These are phyloP conservation scores for Tor tambroides DNA, from an alignment of 2,113 vertebrate genomes.

Conservation along the genomic window DNA sequence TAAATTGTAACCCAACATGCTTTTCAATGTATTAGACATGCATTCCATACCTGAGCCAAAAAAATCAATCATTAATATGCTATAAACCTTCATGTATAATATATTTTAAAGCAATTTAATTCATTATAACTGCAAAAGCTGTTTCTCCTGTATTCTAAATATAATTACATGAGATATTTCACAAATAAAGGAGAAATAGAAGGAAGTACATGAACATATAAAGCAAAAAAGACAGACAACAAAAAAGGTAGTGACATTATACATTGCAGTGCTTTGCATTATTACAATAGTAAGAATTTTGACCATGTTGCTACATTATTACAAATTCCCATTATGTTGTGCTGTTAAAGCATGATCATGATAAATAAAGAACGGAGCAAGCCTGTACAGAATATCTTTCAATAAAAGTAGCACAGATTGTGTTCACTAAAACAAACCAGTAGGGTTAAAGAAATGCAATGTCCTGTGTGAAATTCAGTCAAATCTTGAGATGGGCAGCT, in stretches of 20 bases:
- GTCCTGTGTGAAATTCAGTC: neutral
- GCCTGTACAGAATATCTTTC: constrained; percentile 41
- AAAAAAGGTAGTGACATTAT: constrained; percentile 17
- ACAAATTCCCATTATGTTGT: constrained; percentile 34
- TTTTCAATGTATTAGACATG: constrained; percentile 59
- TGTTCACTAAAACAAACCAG: constrained; percentile 33
- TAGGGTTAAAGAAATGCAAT: constrained; percentile 10
- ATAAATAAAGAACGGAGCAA: constrained; percentile 44
- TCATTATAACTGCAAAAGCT: constrained; percentile 26
- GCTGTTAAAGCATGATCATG: constrained; percentile 1
- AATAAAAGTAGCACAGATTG: neutral
- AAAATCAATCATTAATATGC: constrained; percentile 48
- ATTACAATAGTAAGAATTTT: constrained; percentile 38
- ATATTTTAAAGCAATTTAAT: constrained; percentile 43
- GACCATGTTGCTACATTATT: constrained; percentile 26
- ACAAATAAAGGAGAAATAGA: constrained; percentile 39
- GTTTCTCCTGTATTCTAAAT: constrained; percentile 30
- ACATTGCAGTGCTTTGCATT: constrained; percentile 45
- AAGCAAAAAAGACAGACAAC: constrained; percentile 8
- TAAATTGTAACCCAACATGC: constrained; percentile 60
- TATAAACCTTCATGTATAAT: constrained; percentile 52
- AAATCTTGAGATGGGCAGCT: constrained; percentile 32
- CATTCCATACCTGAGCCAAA: constrained; percentile 61
- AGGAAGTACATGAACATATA: neutral
- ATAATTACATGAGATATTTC: constrained; percentile 20